Evolutionary conservation across 2,797 vertebrate genomes (phyloP), one percentile per base, ranked within the genome.

Genomic region (Rachycentron canadum): DNA sequence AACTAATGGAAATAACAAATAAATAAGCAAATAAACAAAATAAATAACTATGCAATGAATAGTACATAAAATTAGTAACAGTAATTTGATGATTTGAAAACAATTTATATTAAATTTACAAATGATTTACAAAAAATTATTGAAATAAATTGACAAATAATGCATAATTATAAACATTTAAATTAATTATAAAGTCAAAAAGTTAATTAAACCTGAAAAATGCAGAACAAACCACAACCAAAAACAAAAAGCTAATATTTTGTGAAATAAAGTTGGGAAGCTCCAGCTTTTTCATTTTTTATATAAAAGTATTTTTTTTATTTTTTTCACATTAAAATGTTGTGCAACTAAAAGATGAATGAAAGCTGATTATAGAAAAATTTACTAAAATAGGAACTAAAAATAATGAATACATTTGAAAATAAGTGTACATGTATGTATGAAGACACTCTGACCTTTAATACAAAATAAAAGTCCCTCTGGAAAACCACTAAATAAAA

Each of bases 401-500:
- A 21, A 3, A 3, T 14, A 13, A 14, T 4, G 21, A 50, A 8
- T 30, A 8, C 14, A 60, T 45, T 19, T 43, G 0, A 14, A 14
- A 3, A 58, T 36, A 10, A 47, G 10, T n/a, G n/a, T 50, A 50
- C 47, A 50, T 12, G 47, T 23, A 13, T 13, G 6, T 52, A 23
- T 4, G 14, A 12, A 58, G 2, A 36, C 19, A 36, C 13, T 28
- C 16, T 30, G 40, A 19, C 17, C 21, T 3, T 47, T 13, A 26
- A 14, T 10, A 23, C 26, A 34, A 53, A 76, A 32, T 61, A 53
- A 72, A 78, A 79, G 43, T 45, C 36, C 6, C 34, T 36, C 8
- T 60, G 25, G 16, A 5, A 64, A 57, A 21, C 43, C 2, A 61
- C 69, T 76, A 82, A 79, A 76, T 50, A 72, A 81, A 78, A 75